These are phyloP conservation scores for Cichlasoma orientale DNA, from an alignment of 2,797 vertebrate species.

Conservation along the genomic window DNA sequence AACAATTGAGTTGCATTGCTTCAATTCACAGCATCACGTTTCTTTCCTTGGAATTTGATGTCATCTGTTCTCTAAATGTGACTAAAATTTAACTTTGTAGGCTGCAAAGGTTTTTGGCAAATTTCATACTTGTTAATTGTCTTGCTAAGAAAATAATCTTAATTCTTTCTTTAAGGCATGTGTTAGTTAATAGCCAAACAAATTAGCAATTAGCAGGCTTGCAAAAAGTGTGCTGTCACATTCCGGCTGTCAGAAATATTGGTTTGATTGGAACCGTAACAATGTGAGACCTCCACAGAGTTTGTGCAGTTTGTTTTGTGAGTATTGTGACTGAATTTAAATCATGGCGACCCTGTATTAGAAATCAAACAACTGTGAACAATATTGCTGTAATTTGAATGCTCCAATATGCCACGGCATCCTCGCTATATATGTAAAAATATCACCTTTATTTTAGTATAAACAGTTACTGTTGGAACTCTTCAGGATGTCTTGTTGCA, in stretches of 20 bases:
- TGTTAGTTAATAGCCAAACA: not conserved
- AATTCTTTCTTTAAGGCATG: too few species aligned
- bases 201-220: not conserved
- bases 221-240: not conserved
- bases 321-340: not conserved
- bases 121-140: not conserved
- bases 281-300: not conserved
- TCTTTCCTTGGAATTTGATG: not conserved
- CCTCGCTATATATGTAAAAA: not conserved
- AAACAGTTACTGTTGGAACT: not conserved
- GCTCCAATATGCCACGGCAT: not conserved
- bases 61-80: not conserved
- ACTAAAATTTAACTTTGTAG: not conserved
- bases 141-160: not conserved
- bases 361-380: not conserved
- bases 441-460: not conserved
- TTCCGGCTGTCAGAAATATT: not conserved
- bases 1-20: not conserved
- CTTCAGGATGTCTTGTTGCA: not conserved
- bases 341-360: not conserved
- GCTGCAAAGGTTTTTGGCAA: not conserved
- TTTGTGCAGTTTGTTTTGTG: too few species aligned
- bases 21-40: not conserved
- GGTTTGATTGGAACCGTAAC: not conserved
- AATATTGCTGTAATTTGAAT: not conserved